phyloP scores from a whole-genome alignment of 2,113 vertebrate genomes.

The Boleophthalmus pectinirostris region DNA sequence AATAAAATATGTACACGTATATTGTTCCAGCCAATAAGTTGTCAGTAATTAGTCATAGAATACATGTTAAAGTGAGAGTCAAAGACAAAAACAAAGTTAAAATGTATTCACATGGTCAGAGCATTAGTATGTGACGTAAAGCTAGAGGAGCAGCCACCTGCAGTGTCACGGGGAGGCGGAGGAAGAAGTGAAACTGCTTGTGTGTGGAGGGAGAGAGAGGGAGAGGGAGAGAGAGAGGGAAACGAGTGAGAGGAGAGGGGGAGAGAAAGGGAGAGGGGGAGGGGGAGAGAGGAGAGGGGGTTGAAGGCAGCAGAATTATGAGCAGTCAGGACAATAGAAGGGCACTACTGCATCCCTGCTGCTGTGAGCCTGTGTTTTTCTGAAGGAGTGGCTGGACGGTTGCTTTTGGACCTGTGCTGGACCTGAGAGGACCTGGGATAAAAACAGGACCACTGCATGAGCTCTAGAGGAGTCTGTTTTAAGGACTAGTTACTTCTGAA shows the following conservation, averaged over 20 bases:
- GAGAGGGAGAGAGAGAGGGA: constrained; percentile 14
- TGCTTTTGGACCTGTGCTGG: constrained; percentile 1
- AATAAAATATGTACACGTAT: too few relatives aligned
- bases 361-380: constrained; percentile 18
- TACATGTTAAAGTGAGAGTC: constrained; percentile 51
- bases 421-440: constrained; percentile 1
- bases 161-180: constrained; percentile 56
- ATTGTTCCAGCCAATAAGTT: too few relatives aligned
- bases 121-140: constrained; percentile 37
- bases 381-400: constrained; percentile 9
- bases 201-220: background rate
- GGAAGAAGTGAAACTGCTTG: background rate
- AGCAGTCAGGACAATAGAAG: constrained; percentile 64
- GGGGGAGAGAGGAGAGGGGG: constrained; percentile 40
- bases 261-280: constrained; percentile 15
- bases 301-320: constrained; percentile 48
- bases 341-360: constrained; percentile 46
- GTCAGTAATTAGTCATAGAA: background rate
- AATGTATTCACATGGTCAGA: constrained; percentile 22
- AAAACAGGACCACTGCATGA: background rate
- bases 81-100: background rate
- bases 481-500: constrained; percentile 19
- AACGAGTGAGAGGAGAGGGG: constrained; percentile 17
- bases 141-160: constrained; percentile 63
- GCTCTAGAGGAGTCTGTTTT: constrained; percentile 28